These are phyloP conservation scores for Lamellibrachia columna DNA, from an alignment of 2,888 invertebrate species.

Conservation along the genomic window DNA sequence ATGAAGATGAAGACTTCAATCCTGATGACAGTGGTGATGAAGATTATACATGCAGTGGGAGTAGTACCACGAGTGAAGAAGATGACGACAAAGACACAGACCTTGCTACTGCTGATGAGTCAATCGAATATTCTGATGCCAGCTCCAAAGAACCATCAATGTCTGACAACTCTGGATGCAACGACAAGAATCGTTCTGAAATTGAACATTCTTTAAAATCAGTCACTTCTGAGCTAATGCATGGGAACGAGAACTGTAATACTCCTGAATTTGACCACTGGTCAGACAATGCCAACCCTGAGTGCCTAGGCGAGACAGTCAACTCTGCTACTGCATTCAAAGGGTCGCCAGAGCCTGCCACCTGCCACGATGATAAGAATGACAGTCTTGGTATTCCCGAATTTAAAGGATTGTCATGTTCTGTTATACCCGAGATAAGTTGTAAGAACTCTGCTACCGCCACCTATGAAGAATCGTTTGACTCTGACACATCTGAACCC, in stretches of 20 bases:
- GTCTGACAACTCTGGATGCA: background rate
- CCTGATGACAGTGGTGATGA: background rate
- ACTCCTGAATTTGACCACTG: background rate
- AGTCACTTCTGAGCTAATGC: background rate
- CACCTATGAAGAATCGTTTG: no score
- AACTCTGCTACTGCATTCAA: background rate
- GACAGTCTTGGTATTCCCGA: background rate
- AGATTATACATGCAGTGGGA: background rate
- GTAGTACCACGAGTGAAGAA: background rate
- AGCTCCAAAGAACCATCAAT: background rate
- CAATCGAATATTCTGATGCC: background rate
- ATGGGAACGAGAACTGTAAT: background rate
- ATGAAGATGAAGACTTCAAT: constrained; percentile 8
- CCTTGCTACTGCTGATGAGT: background rate
- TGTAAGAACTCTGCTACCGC: background rate
- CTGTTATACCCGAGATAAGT: background rate
- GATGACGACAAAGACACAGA: background rate
- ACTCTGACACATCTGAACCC: background rate
- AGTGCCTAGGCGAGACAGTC: background rate
- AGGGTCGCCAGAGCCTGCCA: background rate
- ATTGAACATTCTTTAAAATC: background rate
- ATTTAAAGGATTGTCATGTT: background rate
- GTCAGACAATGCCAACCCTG: background rate
- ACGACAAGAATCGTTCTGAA: background rate
- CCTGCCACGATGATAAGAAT: background rate